Conservation (phyloP, 2,113 vertebrate genomes). For the Salvelinus alpinus region DNA sequence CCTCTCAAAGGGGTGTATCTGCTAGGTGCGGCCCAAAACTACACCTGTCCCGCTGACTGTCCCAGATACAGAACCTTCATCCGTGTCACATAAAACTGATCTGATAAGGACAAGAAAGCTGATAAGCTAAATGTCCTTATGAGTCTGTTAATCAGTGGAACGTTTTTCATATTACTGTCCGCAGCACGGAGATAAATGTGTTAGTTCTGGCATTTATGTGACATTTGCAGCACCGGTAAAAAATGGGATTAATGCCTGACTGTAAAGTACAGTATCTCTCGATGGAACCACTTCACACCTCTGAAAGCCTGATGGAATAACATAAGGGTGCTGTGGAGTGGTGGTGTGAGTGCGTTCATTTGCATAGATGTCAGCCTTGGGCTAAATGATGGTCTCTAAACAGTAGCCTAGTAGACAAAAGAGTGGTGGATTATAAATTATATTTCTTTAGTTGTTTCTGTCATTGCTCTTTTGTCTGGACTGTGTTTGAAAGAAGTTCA, state of each 20-base stretch:
- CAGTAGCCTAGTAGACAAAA: too few relatives aligned
- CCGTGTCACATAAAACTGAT: not conserved
- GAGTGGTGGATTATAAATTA: too few relatives aligned
- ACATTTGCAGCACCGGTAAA: not conserved
- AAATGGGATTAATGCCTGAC: not conserved
- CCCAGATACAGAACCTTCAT: not conserved
- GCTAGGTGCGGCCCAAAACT: constrained; percentile 48
- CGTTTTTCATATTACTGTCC: not conserved
- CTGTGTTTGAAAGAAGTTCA: too few relatives aligned
- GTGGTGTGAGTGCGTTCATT: too few relatives aligned
- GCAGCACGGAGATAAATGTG: too few relatives aligned
- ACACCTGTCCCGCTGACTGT: constrained; percentile 16
- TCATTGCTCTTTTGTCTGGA: too few relatives aligned
- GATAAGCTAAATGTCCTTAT: not conserved
- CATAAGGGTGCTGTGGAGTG: not conserved
- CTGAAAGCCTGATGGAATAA: not conserved
- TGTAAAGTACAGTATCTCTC: not conserved
- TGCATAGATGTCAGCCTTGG: too few relatives aligned
- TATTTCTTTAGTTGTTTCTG: too few relatives aligned
- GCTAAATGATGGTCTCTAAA: too few relatives aligned
- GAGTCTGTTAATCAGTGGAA: not conserved
- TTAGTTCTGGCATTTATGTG: not conserved
- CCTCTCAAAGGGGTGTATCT: constrained; percentile 52
- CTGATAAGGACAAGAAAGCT: not conserved
- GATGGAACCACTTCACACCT: not conserved